Base-by-base conservation (phyloP, 1,140 invertebrate species). In the Drosophila serrata region DNA sequence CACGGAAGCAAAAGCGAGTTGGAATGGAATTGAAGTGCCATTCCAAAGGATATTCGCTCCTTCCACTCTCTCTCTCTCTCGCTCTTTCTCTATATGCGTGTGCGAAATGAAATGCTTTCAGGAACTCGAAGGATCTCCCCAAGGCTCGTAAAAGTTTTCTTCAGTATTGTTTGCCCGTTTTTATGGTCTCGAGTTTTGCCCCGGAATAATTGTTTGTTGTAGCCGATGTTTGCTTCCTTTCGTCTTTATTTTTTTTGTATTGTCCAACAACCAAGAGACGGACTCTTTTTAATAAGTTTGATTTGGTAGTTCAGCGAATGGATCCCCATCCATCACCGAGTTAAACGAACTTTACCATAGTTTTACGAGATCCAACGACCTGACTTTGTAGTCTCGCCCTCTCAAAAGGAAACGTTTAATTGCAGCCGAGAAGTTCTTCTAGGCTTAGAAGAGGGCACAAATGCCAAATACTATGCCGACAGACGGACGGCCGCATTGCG, bases 71-170 rank as follows among this genome's bases (percentile, higher is more conserved):
- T 57, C 9, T 45, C 12, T 51, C 2, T 4, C 12, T 51, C 2
- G 2, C 24, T 24, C 4, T 3, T 24, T 24, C 12, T 35, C 29
- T 53, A 19, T 35, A 15, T 59, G 43, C 33, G 55, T 55, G 17
- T 6, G 40, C 67, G 70, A 57, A 86, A 82, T 82, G 84, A 88
- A 88, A 88, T 67, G 76, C 69, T 70, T 84, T 46, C 33, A 56
- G 64, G 46, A 86, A 63, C 40, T 60, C 27, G 35, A 57, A 67
- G 69, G 69, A 73, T 73, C 69, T 73, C 69, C 43, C 46, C 68
- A 59, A 49, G 60, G 65, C 73, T 85, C 85, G 81, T 88, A 88
- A 88, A 88, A 86, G 80, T 80, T 85, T 81, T 79, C 62, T 75
- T 79, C 55, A 68, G 68, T 68, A 87, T 86, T 87, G 79, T 87